phyloP scores from a whole-genome alignment of 2,113 vertebrate species.

The Xenopus borealis region DNA sequence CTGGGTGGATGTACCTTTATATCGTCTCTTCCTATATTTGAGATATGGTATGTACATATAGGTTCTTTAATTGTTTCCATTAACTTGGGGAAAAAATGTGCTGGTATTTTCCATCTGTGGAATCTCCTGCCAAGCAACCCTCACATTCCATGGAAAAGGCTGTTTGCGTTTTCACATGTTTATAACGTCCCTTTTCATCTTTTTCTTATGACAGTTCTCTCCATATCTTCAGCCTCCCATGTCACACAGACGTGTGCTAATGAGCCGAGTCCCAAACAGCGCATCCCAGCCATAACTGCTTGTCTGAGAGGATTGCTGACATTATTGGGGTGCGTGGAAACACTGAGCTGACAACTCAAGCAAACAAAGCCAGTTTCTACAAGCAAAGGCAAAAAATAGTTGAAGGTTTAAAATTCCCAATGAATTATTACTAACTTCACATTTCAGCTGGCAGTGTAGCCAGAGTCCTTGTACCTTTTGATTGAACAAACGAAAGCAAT shows the following conservation, averaged over 20 bases:
- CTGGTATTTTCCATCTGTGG: too few relatives aligned
- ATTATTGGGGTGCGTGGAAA: constrained; percentile 1
- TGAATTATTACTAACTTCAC: not conserved
- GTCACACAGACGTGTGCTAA: constrained; percentile 20
- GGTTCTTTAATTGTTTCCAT: too few relatives aligned
- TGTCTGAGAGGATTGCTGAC: not conserved
- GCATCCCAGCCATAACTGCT: not conserved
- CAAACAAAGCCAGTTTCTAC: not conserved
- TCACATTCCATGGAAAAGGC: not conserved
- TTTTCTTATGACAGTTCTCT: constrained; percentile 14
- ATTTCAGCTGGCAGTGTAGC: too few relatives aligned
- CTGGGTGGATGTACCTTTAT: too few relatives aligned
- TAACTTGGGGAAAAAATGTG: too few relatives aligned
- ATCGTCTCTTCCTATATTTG: too few relatives aligned
- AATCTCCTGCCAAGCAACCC: not conserved
- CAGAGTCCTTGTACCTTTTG: too few relatives aligned
- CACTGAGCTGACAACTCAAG: not conserved
- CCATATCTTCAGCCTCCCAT: constrained; percentile 8
- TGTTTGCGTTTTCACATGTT: constrained; percentile 20
- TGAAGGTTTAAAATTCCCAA: not conserved
- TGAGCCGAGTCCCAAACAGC: constrained; percentile 15
- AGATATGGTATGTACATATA: too few relatives aligned
- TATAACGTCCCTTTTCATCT: not conserved
- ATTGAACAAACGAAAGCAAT: too few relatives aligned
- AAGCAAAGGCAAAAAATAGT: not conserved